These are phyloP conservation scores for Tricholaema leucomelas DNA, from an alignment of 2,113 vertebrate species.

Conservation along the genomic window DNA sequence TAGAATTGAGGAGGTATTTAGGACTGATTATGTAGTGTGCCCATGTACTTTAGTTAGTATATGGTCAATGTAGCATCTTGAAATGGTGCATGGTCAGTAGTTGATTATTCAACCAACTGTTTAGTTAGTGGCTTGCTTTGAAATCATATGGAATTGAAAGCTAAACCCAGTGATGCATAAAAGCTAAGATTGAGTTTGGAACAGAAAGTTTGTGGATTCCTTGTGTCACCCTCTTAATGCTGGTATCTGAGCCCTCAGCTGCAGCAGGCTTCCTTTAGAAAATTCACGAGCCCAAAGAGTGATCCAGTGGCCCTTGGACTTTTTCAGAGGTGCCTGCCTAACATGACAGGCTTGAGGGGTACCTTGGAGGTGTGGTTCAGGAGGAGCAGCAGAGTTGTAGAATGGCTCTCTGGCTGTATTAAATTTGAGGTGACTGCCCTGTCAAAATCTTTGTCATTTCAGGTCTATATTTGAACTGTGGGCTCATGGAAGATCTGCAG, in stretches of 20 bases:
- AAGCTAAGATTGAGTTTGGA: neutral
- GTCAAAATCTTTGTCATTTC: conserved; percentile 33
- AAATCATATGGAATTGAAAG: neutral
- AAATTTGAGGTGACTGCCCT: neutral
- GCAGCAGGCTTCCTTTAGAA: neutral
- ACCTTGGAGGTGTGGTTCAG: neutral
- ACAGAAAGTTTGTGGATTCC: neutral
- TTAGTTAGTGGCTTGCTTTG: neutral
- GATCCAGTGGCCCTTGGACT: neutral
- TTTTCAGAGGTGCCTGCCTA: neutral
- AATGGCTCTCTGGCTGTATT: neutral
- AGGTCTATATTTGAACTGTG: conserved; percentile 97
- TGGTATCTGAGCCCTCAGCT: neutral
- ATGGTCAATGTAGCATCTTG: fast-evolving
- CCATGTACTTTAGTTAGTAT: neutral
- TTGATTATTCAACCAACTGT: too few relatives aligned
- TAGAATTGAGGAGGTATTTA: neutral
- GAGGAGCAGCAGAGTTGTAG: neutral
- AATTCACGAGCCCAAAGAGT: neutral
- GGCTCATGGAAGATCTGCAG: conserved; percentile 87
- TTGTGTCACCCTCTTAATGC: neutral
- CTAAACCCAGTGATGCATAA: neutral
- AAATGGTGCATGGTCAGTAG: neutral
- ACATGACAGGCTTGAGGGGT: neutral
- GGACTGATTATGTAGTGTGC: neutral